Conservation (phyloP, 2,888 invertebrate species). For the Tenthredo scrophulariae region DNA sequence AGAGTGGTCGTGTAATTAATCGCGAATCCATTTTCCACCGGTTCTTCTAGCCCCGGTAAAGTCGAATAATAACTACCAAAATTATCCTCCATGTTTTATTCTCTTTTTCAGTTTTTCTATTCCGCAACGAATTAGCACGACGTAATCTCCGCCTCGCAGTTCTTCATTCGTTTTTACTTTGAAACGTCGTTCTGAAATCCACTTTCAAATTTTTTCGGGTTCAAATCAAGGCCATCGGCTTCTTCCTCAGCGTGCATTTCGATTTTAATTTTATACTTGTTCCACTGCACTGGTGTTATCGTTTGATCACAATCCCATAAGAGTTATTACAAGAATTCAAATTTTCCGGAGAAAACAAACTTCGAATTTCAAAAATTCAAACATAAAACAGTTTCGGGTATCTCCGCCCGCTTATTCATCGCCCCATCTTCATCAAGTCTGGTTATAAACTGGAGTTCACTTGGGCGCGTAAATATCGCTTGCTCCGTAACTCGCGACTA, state of each 20-base stretch:
- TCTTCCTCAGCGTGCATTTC: background rate
- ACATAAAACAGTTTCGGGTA: background rate
- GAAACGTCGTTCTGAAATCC: background rate
- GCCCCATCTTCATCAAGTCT: background rate
- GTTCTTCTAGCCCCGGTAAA: background rate
- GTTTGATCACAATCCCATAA: background rate
- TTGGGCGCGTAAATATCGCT: background rate
- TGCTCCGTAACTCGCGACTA: constrained; percentile 32
- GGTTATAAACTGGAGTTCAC: background rate
- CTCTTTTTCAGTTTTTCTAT: background rate
- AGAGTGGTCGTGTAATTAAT: background rate
- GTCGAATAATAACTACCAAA: background rate
- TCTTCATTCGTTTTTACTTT: background rate
- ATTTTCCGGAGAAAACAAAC: background rate
- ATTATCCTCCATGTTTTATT: background rate
- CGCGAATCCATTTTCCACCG: background rate
- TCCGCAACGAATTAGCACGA: background rate
- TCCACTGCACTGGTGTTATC: background rate
- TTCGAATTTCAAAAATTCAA: background rate
- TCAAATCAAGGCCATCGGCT: background rate
- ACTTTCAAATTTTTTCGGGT: background rate
- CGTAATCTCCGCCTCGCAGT: background rate
- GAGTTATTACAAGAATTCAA: background rate
- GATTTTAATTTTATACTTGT: background rate
- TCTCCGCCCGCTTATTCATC: background rate